phyloP scores from a whole-genome alignment of 2,888 invertebrate species.

The Pseudanteris insignis region DNA sequence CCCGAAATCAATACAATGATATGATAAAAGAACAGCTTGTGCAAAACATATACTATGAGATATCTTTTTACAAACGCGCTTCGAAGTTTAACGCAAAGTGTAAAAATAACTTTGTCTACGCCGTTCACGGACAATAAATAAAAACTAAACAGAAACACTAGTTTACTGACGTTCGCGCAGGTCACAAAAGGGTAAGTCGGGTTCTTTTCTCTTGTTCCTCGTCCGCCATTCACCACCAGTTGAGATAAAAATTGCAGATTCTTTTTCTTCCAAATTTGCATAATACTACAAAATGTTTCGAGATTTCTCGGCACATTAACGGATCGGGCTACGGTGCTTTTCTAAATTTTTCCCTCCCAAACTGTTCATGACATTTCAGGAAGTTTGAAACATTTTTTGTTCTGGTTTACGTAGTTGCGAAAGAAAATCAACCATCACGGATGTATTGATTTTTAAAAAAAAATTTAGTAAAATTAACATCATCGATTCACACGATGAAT shows the following conservation, averaged over 20 bases:
- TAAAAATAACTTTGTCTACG: conserved; percentile 42
- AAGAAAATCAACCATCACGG: too few relatives aligned
- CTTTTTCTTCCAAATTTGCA: conserved; percentile 36
- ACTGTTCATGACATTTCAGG: conserved; percentile 6
- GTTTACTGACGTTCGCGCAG: conserved; percentile 32
- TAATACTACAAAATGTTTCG: conserved; percentile 38
- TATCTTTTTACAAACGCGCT: too few relatives aligned
- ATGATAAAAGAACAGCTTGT: too few relatives aligned
- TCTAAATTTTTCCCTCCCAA: conserved; percentile 7
- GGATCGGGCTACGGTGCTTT: conserved; percentile 17
- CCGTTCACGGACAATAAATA: conserved; percentile 43
- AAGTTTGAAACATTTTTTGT: conserved; percentile 2
- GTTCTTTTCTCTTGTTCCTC: conserved; percentile 33
- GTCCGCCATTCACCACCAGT: conserved; percentile 36
- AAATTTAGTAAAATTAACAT: too few relatives aligned
- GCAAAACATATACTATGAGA: too few relatives aligned
- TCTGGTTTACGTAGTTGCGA: conserved; percentile 9
- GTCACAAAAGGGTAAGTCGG: conserved; percentile 34
- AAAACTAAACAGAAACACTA: conserved; percentile 37
- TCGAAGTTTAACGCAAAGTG: conserved; percentile 40
- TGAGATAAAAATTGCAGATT: conserved; percentile 40
- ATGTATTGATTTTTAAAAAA: too few relatives aligned
- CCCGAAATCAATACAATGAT: too few relatives aligned
- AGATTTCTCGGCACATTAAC: conserved; percentile 19
- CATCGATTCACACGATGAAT: too few relatives aligned